These are phyloP conservation scores for Mesochorus sp. DNA, from an alignment of 2,888 invertebrate genomes.

Conservation along the genomic window DNA sequence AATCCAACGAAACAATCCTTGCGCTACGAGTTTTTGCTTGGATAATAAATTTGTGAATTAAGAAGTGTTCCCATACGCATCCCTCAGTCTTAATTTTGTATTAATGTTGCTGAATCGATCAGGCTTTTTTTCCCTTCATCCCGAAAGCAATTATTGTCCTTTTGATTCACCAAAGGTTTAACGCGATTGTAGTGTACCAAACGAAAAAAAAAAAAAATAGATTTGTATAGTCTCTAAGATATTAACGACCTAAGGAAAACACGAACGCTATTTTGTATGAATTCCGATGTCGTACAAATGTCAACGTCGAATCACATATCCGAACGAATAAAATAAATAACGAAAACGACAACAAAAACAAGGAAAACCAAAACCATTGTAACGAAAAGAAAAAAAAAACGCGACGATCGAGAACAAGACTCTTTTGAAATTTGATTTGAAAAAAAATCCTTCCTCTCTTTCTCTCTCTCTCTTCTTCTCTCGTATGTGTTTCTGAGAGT, in stretches of 20 bases:
- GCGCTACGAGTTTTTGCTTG: neutral
- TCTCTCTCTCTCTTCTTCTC: too few species aligned
- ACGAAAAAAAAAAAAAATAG: conserved; percentile 46
- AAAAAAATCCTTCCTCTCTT: too few species aligned
- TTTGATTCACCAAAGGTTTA: conserved; percentile 62
- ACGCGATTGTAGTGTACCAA: conserved; percentile 54
- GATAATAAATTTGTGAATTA: conserved; percentile 5
- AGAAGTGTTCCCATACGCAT: conserved; percentile 15
- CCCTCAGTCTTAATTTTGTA: neutral
- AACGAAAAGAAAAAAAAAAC: conserved; percentile 20
- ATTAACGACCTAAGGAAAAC: conserved; percentile 73
- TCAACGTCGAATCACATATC: conserved; percentile 77
- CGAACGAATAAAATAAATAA: conserved; percentile 60
- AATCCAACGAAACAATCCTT: neutral
- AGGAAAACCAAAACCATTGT: conserved; percentile 42
- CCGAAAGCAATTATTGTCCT: conserved; percentile 24
- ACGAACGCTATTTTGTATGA: conserved; percentile 81
- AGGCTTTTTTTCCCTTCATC: conserved; percentile 18
- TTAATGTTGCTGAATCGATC: conserved; percentile 23
- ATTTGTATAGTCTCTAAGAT: conserved; percentile 73
- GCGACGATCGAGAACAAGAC: conserved; percentile 42
- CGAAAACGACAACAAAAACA: conserved; percentile 21
- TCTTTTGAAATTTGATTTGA: conserved; percentile 1
- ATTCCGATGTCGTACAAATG: conserved; percentile 80
- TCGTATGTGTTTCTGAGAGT: conserved; percentile 14